These are phyloP conservation scores for Epizoanthus rinbou DNA, from an alignment of 92 coral and sea anemone genomes.

Conservation along the genomic window DNA sequence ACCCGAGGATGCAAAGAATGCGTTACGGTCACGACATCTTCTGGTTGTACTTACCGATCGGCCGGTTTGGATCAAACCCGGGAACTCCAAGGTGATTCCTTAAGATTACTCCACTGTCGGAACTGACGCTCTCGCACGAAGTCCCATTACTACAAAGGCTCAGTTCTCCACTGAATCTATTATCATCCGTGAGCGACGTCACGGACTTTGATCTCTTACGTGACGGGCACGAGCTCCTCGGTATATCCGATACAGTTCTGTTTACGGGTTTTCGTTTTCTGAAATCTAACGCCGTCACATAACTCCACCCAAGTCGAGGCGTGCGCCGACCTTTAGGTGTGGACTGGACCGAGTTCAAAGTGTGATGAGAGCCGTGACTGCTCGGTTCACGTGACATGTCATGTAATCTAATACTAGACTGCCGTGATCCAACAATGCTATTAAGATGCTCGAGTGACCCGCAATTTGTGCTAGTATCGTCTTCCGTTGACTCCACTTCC, in stretches of 20 bases:
- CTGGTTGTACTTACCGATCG: constrained; percentile 44
- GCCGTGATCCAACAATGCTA: constrained; percentile 40
- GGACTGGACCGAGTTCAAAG: constrained; percentile 68
- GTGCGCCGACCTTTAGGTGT: constrained; percentile 74
- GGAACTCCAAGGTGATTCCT: constrained; percentile 42
- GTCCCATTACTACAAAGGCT: constrained; percentile 68
- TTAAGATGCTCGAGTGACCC: constrained; percentile 52
- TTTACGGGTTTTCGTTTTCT: constrained; percentile 54
- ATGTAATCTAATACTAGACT: constrained; percentile 31
- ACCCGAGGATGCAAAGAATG: too few species aligned
- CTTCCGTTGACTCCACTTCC: constrained; percentile 49
- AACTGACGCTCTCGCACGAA: constrained; percentile 78
- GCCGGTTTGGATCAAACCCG: constrained; percentile 26
- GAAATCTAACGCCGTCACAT: constrained; percentile 53
- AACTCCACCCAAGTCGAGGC: constrained; percentile 66
- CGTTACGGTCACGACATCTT: too few species aligned
- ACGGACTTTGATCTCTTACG: constrained; percentile 81
- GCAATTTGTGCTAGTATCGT: constrained; percentile 44
- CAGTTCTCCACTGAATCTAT: constrained; percentile 74
- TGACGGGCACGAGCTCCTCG: constrained; percentile 48
- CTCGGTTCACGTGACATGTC: constrained; percentile 62
- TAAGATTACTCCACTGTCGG: constrained; percentile 60
- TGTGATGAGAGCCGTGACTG: constrained; percentile 56
- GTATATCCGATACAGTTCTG: constrained; percentile 84
- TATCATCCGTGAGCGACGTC: constrained; percentile 72